These are phyloP conservation scores for Micronisus gabar DNA, from an alignment of 2,113 vertebrate species.

Conservation along the genomic window DNA sequence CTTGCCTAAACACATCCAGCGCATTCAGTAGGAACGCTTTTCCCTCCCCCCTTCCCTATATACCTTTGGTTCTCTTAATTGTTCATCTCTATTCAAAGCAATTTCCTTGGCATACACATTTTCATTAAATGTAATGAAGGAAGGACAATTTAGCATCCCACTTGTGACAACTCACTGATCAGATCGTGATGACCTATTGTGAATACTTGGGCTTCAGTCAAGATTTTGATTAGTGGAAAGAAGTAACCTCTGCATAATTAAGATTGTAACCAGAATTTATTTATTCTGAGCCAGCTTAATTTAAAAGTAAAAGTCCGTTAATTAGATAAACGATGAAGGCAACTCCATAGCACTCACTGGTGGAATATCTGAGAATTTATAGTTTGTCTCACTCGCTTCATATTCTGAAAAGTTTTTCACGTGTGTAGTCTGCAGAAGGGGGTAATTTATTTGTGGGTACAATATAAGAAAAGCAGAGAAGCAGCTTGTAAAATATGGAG, in stretches of 20 bases:
- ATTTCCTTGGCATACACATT: slow-evolving; percentile 10
- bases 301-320: slow-evolving; percentile 20
- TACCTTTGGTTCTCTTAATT: not conserved
- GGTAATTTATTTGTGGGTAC: not conserved
- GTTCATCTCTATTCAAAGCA: slow-evolving; percentile 24
- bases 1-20: not conserved
- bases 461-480: not conserved
- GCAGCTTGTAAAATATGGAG: not conserved
- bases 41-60: not conserved
- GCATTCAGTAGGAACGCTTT: not conserved
- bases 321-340: slow-evolving; percentile 21
- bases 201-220: slow-evolving; percentile 42
- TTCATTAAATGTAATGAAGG: slow-evolving; percentile 60
- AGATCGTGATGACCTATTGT: slow-evolving; percentile 44
- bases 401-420: not conserved
- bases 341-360: not conserved
- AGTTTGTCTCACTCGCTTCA: not conserved
- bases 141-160: slow-evolving; percentile 55
- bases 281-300: slow-evolving; percentile 32
- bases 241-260: slow-evolving; percentile 47
- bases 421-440: not conserved
- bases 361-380: not conserved
- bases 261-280: not conserved
- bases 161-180: slow-evolving; percentile 53
- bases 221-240: slow-evolving; percentile 54